Base-by-base conservation (phyloP, 2,797 vertebrate species). In the Rhabdophis nuchalis region DNA sequence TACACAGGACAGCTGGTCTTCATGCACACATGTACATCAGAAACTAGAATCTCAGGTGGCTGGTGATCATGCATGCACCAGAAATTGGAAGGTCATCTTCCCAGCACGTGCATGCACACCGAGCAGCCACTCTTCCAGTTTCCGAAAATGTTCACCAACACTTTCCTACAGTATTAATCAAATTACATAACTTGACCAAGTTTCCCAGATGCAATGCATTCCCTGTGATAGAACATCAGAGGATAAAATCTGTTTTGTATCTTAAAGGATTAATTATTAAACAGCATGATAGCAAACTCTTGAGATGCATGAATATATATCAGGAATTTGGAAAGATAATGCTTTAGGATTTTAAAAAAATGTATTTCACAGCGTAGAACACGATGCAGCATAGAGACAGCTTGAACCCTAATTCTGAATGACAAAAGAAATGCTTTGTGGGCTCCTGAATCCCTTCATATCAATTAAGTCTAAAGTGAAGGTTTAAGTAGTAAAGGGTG, bases 391-490 rank as follows among this genome's bases (percentile, higher is more conserved):
- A 56, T 53, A 58, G 91, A 36, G 90, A 85, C n/a, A 91, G 13
- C 53, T 92, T 64, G n/a, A 90, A 36, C 20, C 86, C 50, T 92
- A 1, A 6, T 2, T 72, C 53, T 90, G 61, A 88, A 58, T 1
- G 1, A 87, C 13, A 54, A 92, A 90, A 92, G 46, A 56, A 54
- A 85, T 23, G 16, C 10, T 88, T 56, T 0, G 0, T 32, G 86
- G 23, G 52, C 64, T 5, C 53, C 53, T 87, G 85, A 56, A 50
- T 29, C 64, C 29, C 36, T 88, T 64, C 58, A 77, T 89, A 29
- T 25, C 36, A 58, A 86, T 92, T 89, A 52, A 91, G 90, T 85
- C 54, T 77, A 94, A 91, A 94, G 29, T 50, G 41, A 92, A 29
- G 90, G 52, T 64, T 89, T 88, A 68, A 46, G 46, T 87, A 7